Evolutionary conservation across 1,140 invertebrate species (phyloP).

Genomic region (Papilio dardanus): DNA sequence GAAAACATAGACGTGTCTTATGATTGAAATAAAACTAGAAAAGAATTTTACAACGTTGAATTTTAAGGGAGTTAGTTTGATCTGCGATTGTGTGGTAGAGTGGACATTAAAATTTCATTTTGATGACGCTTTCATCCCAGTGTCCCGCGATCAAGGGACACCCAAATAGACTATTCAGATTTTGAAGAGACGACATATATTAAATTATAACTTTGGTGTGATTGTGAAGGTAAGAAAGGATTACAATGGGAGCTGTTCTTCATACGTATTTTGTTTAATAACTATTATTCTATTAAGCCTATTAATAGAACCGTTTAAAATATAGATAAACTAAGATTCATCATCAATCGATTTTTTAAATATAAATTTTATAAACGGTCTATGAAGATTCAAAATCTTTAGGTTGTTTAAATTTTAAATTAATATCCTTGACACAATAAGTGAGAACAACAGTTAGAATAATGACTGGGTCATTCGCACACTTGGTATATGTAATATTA

Average conservation of each 20-base stretch:
- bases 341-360: background rate
- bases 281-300: background rate
- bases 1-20: slow-evolving; percentile 28
- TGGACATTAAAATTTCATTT: slow-evolving; percentile 2
- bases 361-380: background rate
- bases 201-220: background rate
- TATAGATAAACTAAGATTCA: background rate
- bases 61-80: background rate
- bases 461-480: slow-evolving; percentile 3
- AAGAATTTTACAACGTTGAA: background rate
- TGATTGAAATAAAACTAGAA: slow-evolving; percentile 22
- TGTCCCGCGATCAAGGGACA: background rate
- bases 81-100: background rate
- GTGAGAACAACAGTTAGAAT: background rate
- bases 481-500: background rate
- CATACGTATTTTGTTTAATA: background rate
- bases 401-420: background rate
- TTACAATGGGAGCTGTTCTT: background rate
- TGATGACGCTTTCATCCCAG: background rate
- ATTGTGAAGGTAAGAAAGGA: background rate
- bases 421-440: background rate
- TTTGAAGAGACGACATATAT: background rate
- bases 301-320: background rate
- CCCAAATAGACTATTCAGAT: background rate
- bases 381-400: background rate